Evolutionary conservation across 2,113 vertebrate species (phyloP).

Genomic region (Atractosteus spatula): DNA sequence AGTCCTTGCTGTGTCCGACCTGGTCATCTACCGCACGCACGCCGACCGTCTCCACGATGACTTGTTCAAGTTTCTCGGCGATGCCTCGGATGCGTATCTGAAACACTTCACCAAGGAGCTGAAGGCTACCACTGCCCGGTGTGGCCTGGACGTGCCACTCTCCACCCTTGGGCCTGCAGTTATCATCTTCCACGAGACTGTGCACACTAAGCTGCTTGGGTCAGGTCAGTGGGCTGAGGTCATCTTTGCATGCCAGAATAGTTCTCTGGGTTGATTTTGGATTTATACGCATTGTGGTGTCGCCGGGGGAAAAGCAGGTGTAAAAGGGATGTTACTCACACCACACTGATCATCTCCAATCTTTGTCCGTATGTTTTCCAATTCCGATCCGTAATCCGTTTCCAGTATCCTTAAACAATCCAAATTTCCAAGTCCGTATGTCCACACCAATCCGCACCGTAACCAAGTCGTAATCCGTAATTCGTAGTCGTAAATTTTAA

Average conservation of each 20-base stretch:
- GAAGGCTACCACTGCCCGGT: conserved; percentile 93
- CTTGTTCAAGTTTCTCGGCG: conserved; percentile 97
- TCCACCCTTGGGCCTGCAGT: conserved; percentile 94
- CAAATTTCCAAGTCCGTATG: no score
- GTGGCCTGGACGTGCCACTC: conserved; percentile 92
- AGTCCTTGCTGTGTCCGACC: conserved; percentile 91
- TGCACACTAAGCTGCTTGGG: conserved; percentile 92
- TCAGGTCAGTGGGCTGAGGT: conserved; percentile 75
- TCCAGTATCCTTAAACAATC: no score
- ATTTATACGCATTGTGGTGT: no score
- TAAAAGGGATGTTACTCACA: no score
- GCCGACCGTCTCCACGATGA: conserved; percentile 96
- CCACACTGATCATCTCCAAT: no score
- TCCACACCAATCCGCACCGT: no score
- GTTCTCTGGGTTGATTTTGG: no score
- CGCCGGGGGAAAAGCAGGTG: no score
- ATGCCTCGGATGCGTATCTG: conserved; percentile 94
- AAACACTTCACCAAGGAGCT: conserved; percentile 95
- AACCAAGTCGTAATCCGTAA: no score
- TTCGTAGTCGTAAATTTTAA: not conserved
- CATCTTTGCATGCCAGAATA: no score
- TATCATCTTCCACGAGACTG: conserved; percentile 97
- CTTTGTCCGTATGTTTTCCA: no score
- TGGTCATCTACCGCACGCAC: conserved; percentile 95
- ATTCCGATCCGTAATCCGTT: no score